Percentiles rank a stretch among this genome's conserved stretches.
phyloP scores from a whole-genome alignment of 2,888 invertebrate genomes.

The Ectropis crepuscularia region DNA sequence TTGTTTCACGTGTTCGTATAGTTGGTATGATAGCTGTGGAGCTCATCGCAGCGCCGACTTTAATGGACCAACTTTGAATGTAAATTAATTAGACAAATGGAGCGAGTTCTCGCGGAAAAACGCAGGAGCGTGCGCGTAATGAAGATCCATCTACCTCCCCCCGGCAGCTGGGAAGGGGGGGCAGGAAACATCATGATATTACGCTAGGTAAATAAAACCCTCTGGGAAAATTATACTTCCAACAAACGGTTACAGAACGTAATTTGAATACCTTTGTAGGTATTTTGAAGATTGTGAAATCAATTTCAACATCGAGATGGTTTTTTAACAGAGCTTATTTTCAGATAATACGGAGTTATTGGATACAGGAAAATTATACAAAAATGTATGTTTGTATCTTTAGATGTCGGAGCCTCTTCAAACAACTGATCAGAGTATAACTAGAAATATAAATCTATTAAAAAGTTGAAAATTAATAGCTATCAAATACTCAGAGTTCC shows the following conservation, averaged over 20 bases:
- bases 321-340: neutral
- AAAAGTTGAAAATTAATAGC: too few species aligned
- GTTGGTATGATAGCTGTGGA: conserved; percentile 2
- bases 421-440: too few species aligned
- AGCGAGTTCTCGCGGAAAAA: conserved; percentile 27
- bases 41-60: conserved; percentile 1
- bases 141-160: conserved; percentile 21
- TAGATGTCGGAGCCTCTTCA: too few species aligned
- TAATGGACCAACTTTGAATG: conserved; percentile 31
- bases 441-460: too few species aligned
- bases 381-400: too few species aligned
- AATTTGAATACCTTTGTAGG: neutral
- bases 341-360: neutral
- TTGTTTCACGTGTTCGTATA: neutral
- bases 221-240: neutral
- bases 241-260: neutral
- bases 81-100: conserved; percentile 35
- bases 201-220: conserved; percentile 15
- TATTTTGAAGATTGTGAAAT: neutral
- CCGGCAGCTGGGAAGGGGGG: conserved; percentile 1
- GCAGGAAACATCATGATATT: conserved; percentile 10
- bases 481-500: too few species aligned
- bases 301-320: conserved; percentile 1
- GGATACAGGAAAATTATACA: neutral
- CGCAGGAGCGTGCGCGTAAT: conserved; percentile 15